phyloP scores from a whole-genome alignment of 1,140 invertebrate genomes.

The Leptinotarsa undecemlineata region DNA sequence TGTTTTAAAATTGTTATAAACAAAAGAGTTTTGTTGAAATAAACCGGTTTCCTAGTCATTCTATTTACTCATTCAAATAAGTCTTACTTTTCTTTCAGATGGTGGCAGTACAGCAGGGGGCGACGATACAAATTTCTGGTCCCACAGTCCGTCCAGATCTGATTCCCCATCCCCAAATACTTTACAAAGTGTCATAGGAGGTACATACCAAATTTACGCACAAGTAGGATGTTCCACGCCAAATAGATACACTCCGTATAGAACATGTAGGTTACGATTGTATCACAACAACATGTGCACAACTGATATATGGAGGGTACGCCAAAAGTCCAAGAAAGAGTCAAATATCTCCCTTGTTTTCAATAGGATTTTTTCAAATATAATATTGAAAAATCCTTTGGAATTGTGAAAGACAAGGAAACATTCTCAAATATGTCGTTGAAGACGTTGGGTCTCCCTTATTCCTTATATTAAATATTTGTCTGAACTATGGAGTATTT shows the following conservation, averaged over 20 bases:
- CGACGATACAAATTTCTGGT: conserved; percentile 54
- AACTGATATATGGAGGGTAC: no score
- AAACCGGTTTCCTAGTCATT: no score
- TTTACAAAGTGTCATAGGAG: conserved; percentile 42
- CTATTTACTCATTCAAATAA: background rate
- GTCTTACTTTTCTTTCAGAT: conserved; percentile 39
- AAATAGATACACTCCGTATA: conserved; percentile 45
- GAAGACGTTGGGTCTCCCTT: no score
- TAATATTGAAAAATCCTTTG: background rate
- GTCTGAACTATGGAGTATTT: no score
- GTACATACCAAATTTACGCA: conserved; percentile 48
- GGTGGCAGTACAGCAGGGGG: conserved; percentile 42
- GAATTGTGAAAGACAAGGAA: background rate
- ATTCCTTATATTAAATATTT: no score
- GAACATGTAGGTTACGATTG: conserved; percentile 34
- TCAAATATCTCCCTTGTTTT: no score
- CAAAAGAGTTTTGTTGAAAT: no score
- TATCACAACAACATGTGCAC: no score
- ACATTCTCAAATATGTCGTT: no score
- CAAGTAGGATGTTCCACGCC: conserved; percentile 38
- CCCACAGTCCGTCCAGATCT: conserved; percentile 49
- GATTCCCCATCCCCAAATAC: conserved; percentile 51
- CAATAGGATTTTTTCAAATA: no score
- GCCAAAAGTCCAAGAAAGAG: no score
- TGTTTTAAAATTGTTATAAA: no score